Base-by-base conservation (phyloP, 1,140 invertebrate genomes). In the Panagrolaimus sp. region DNA sequence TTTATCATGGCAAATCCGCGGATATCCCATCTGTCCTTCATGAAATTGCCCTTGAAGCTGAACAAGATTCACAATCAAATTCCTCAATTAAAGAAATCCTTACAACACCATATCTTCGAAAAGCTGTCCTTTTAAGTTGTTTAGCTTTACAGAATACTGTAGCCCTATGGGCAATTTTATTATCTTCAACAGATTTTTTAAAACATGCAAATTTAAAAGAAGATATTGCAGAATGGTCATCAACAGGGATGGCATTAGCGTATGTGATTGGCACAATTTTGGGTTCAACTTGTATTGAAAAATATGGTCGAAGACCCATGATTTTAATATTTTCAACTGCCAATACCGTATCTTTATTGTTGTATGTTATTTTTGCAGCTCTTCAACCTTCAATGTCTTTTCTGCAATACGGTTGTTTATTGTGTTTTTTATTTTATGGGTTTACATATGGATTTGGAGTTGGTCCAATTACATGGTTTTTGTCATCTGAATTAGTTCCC, bases 371-470 rank as follows among this genome's bases (percentile, higher is more conserved):
- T 8, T 72, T 46, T 45, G 72, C 73, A 5, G 46, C 58, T n/a
- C 28, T 77, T 17, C 76, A 77, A 9, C 47, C 65, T 12, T 15
- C 15, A 7, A 15, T 64, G 7, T 14, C 43, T 17, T 72, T 26
- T n/a, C n/a, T 65, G 21, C 75, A 75, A 15, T 77, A 71, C 45
- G 65, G 69, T 15, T 80, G 78, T 63, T n/a, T 77, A 10, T 45
- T 63, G 28, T 71, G 68, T 52, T 64, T 80, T 32, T 64, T 71
- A 15, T 32, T 63, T 32, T 79, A 77, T 48, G 67, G 47, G 10
- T 69, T 78, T 17, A 74, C 71, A 21, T 77, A 77, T 69, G 76
- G 76, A 63, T 76, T 67, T 26, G 73, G 71, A 8, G 63, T 68
- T 32, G 72, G 65, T 14, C 63, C 72, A 21, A 71, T 71, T 0